Conservation (phyloP, 2,888 invertebrate genomes). For the Diarsia mendica region DNA sequence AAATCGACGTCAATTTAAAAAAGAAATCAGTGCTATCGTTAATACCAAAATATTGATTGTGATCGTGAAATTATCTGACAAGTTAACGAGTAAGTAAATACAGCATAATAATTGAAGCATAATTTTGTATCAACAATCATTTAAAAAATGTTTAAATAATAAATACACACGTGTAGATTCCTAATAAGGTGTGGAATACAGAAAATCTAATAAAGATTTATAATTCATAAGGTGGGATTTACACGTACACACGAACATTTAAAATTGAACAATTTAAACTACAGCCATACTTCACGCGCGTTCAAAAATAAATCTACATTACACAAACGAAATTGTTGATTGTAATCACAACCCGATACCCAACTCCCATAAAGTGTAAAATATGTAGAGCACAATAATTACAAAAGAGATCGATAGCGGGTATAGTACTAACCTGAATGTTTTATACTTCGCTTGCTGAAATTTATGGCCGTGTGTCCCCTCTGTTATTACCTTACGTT, state of each 20-base stretch:
- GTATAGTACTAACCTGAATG: conserved; percentile 56
- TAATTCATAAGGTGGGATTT: background rate
- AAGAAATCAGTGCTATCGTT: background rate
- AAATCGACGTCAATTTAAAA: background rate
- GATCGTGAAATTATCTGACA: background rate
- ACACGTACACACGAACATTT: background rate
- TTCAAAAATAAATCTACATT: conserved; percentile 54
- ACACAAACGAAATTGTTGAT: conserved; percentile 49
- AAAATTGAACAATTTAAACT: conserved; percentile 23
- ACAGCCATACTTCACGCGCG: conserved; percentile 4
- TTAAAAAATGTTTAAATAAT: background rate
- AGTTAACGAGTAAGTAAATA: background rate
- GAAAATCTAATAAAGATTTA: background rate
- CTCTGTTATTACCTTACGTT: conserved; percentile 67
- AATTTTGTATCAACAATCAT: background rate
- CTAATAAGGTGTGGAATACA: background rate
- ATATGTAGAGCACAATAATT: conserved; percentile 64
- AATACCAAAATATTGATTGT: background rate
- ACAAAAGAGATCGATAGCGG: conserved; percentile 60
- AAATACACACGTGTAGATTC: background rate
- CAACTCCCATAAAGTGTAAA: conserved; percentile 61
- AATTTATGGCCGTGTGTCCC: conserved; percentile 66
- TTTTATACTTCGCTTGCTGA: conserved; percentile 56
- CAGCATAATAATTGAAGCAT: background rate
- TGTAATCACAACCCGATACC: conserved; percentile 56